These are phyloP conservation scores for Rutpela maculata DNA, from an alignment of 2,888 invertebrate genomes.

Conservation along the genomic window DNA sequence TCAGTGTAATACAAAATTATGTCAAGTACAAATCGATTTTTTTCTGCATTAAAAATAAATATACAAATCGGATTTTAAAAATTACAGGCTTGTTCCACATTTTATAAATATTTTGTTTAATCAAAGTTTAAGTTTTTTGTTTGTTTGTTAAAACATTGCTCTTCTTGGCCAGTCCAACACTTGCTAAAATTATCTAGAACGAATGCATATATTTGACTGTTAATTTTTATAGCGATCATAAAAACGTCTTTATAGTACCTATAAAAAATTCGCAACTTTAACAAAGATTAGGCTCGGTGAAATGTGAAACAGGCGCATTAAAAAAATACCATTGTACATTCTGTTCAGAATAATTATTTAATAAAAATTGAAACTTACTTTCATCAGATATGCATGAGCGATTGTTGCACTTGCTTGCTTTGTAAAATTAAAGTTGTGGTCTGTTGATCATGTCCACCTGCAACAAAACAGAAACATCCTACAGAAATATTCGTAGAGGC, in stretches of 20 bases:
- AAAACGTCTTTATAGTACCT: background rate
- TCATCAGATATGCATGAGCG: constrained; percentile 45
- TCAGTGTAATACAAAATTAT: too few relatives aligned
- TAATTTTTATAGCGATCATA: background rate
- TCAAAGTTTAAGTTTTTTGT: too few relatives aligned
- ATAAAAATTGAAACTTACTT: constrained; percentile 42
- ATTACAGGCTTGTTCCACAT: too few relatives aligned
- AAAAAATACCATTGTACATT: constrained; percentile 4
- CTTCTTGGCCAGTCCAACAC: too few relatives aligned
- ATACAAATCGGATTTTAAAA: too few relatives aligned
- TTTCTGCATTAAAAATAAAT: too few relatives aligned
- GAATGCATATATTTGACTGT: background rate
- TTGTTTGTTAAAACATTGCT: too few relatives aligned
- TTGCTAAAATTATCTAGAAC: background rate
- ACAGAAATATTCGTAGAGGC: background rate
- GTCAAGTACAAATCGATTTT: too few relatives aligned
- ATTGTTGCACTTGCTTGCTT: constrained; percentile 28
- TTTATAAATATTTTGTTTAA: too few relatives aligned
- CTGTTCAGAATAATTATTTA: constrained; percentile 14
- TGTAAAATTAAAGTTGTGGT: constrained; percentile 35
- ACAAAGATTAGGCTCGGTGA: background rate
- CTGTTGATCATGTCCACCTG: constrained; percentile 15
- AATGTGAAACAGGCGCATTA: constrained; percentile 19
- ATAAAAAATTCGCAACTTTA: background rate
- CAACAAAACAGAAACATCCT: background rate